A percentile compares a stretch with the other conserved stretches of the same genome.
phyloP scores from a whole-genome alignment of 2,888 invertebrate species.

The Scaptomyza parva region DNA sequence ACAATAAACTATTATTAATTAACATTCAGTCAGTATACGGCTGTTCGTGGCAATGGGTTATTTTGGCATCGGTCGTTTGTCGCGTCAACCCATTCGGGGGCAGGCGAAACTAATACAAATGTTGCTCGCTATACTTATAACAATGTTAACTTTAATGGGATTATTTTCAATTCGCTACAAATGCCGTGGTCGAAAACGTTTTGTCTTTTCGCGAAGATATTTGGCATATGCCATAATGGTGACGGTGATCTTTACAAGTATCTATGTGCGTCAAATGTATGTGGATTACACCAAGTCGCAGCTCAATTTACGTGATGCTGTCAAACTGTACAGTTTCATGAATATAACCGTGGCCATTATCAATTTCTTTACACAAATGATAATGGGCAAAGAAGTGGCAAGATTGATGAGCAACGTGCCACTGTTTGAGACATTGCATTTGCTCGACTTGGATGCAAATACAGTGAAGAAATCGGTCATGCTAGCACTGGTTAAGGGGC shows the following conservation, averaged over 20 bases:
- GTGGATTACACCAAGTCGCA: slow-evolving; percentile 59
- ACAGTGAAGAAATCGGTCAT: slow-evolving; percentile 44
- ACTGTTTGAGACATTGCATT: slow-evolving; percentile 59
- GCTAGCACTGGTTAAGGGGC: slow-evolving; percentile 59
- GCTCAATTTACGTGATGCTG: slow-evolving; percentile 73
- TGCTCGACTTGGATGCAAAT: slow-evolving; percentile 54
- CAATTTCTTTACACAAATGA: slow-evolving; percentile 63
- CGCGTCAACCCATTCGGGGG: slow-evolving; percentile 37
- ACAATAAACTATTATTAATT: slow-evolving; percentile 13
- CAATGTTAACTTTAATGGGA: slow-evolving; percentile 60
- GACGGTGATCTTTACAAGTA: slow-evolving; percentile 52
- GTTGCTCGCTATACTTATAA: slow-evolving; percentile 41
- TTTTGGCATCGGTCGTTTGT: slow-evolving; percentile 26
- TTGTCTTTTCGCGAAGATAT: slow-evolving; percentile 55
- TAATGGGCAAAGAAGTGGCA: slow-evolving; percentile 42
- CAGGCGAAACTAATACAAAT: slow-evolving; percentile 40
- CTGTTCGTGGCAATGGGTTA: slow-evolving; percentile 38
- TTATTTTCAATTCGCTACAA: slow-evolving; percentile 61
- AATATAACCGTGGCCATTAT: slow-evolving; percentile 71
- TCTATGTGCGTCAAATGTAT: slow-evolving; percentile 68
- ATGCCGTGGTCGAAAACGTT: slow-evolving; percentile 45
- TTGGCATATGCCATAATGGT: slow-evolving; percentile 63
- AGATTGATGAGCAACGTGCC: slow-evolving; percentile 58
- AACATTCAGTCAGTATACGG: slow-evolving; percentile 22
- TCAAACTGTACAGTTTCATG: slow-evolving; percentile 77